Evolutionary conservation across 2,888 invertebrate species (phyloP), one percentile per base, ranked within the genome.

Genomic region (Homarus gammarus): DNA sequence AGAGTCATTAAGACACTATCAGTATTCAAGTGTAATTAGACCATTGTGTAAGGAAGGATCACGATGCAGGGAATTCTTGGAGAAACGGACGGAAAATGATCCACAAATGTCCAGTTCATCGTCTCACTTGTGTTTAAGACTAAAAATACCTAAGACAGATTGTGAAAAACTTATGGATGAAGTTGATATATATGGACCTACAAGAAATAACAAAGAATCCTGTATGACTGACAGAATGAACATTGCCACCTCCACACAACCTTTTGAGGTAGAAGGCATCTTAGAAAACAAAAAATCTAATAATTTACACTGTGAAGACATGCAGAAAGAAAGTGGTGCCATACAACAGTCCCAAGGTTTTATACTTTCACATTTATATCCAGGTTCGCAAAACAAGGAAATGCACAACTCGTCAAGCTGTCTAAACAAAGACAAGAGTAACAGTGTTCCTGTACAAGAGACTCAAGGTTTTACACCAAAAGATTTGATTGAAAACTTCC

Each of bases 241-340:
- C 31, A 22, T 40, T 49, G 82, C 38, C 15, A n/a, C 79, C 15
- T 33, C 68, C 77, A 85, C 85, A 78, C 86, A 86, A 36, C 70
- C 86, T 56, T 86, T 86, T 86, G 78, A 79, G 36, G 27, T 86
- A 33, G 68, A 33, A 22, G 5, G 56, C 33, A 12, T 70, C 33
- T 27, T 31, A n/a, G n/a, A 70, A 31, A 49, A 51, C 3, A 10
- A 72, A 33, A 6, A 15, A 56, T 56, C 18, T 22, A 56, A n/a
- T 10, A 18, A 27, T 12, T 22, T 40, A 40, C 77, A 36, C 38
- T n/a, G n/a, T n/a, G 33, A 49, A 22, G 56, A 38, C 15, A 31
- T 18, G 15, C 75, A 73, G 73, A 61, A 33, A 3, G 10, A 18
- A 31, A 3, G 44, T 51, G 12, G 51, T 33, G 6, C 31, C 31